Evolutionary conservation across 2,797 vertebrate genomes (phyloP).

Genomic region (Furcifer pardalis): DNA sequence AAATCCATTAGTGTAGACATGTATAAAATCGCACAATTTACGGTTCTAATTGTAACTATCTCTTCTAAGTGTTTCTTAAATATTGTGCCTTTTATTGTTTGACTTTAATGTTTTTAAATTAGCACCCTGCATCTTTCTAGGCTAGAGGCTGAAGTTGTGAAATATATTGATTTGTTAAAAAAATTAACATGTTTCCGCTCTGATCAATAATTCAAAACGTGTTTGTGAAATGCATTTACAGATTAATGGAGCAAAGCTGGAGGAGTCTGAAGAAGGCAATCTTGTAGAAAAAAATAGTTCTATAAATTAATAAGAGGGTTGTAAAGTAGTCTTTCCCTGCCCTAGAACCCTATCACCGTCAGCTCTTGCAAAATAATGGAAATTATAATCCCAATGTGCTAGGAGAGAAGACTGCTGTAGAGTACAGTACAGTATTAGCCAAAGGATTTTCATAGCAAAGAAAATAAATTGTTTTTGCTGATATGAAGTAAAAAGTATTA

Average conservation of each 20-base stretch:
- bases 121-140: background rate
- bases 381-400: no score
- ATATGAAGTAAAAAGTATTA: constrained; percentile 56
- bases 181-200: no score
- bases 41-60: background rate
- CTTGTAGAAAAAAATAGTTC: no score
- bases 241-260: background rate
- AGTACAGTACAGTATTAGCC: constrained; percentile 20
- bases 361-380: background rate
- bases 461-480: constrained; percentile 56
- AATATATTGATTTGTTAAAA: background rate
- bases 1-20: no score
- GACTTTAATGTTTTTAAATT: background rate
- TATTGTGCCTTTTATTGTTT: background rate
- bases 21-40: background rate
- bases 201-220: background rate
- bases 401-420: background rate
- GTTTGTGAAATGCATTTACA: background rate
- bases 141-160: background rate
- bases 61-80: background rate
- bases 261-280: background rate
- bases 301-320: background rate
- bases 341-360: background rate
- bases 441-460: constrained; percentile 52
- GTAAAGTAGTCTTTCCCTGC: background rate